These are phyloP conservation scores for Cetonia aurata DNA, from an alignment of 2,888 invertebrate species.

Conservation along the genomic window DNA sequence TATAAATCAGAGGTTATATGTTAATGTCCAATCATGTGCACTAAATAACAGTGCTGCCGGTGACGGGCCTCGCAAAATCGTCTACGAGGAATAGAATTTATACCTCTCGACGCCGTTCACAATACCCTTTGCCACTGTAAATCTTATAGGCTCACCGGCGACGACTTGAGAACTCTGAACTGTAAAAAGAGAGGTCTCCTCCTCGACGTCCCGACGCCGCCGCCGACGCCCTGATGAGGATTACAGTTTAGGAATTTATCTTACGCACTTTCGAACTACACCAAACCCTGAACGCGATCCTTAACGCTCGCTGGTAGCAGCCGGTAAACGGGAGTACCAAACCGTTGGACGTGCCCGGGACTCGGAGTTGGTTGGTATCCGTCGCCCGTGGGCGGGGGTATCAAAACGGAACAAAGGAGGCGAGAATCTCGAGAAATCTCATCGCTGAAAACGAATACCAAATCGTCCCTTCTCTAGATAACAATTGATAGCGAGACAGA, in stretches of 20 bases:
- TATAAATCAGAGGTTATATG: constrained; percentile 59
- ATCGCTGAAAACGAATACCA: constrained; percentile 15
- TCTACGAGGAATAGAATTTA: constrained; percentile 46
- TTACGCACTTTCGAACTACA: constrained; percentile 38
- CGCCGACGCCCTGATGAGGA: constrained; percentile 32
- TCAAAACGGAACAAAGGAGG: constrained; percentile 12
- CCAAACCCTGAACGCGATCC: constrained; percentile 17
- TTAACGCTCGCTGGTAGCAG: neutral
- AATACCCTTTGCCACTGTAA: constrained; percentile 47
- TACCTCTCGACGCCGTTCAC: constrained; percentile 46
- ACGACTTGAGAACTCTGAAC: constrained; percentile 44
- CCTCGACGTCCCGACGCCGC: constrained; percentile 16
- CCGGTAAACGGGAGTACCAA: constrained; percentile 27
- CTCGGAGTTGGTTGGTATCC: neutral
- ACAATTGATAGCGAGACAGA: neutral
- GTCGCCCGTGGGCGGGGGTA: neutral
- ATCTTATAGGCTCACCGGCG: constrained; percentile 42
- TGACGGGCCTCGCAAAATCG: constrained; percentile 54
- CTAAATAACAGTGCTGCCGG: constrained; percentile 56
- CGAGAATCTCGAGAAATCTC: constrained; percentile 26
- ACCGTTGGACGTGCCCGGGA: constrained; percentile 16
- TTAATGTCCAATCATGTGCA: constrained; percentile 59
- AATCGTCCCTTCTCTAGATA: constrained; percentile 6
- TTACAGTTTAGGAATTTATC: constrained; percentile 39
- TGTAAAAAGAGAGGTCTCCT: constrained; percentile 39